Evolutionary conservation across 2,797 vertebrate genomes (phyloP).

Genomic region (Pelochelys cantorii): DNA sequence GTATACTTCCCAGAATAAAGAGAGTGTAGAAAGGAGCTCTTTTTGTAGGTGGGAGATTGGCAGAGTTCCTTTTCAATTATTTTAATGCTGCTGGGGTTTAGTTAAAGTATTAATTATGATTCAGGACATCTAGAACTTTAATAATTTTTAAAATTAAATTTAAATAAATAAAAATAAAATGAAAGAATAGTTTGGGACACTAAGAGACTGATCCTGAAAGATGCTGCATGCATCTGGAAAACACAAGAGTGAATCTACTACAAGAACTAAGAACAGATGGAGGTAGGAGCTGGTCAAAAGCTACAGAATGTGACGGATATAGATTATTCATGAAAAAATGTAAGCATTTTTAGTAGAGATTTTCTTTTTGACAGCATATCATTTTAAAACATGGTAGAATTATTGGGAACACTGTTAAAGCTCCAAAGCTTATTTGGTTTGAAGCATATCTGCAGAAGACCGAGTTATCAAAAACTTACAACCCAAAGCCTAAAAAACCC

Average conservation of each 20-base stretch:
- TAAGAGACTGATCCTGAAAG: neutral
- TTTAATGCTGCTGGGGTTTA: neutral
- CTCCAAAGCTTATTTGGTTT: neutral
- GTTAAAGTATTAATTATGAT: neutral
- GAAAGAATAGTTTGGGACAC: neutral
- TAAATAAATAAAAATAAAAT: neutral
- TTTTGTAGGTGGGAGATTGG: neutral
- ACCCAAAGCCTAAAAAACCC: neutral
- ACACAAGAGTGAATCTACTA: constrained; percentile 8
- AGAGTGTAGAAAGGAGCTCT: neutral
- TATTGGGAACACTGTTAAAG: neutral
- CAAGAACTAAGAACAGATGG: neutral
- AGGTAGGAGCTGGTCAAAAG: neutral
- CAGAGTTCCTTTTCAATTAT: constrained; percentile 11
- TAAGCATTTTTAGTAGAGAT: neutral
- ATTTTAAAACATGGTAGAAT: neutral
- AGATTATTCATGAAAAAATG: neutral
- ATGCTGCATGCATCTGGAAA: neutral
- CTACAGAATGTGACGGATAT: neutral
- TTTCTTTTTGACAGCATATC: neutral
- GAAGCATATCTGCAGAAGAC: neutral
- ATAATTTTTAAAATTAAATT: neutral
- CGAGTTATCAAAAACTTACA: neutral
- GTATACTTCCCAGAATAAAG: neutral
- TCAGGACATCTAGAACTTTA: neutral